Conservation (phyloP, 2,113 vertebrate species). For the Podocnemis expansa region DNA sequence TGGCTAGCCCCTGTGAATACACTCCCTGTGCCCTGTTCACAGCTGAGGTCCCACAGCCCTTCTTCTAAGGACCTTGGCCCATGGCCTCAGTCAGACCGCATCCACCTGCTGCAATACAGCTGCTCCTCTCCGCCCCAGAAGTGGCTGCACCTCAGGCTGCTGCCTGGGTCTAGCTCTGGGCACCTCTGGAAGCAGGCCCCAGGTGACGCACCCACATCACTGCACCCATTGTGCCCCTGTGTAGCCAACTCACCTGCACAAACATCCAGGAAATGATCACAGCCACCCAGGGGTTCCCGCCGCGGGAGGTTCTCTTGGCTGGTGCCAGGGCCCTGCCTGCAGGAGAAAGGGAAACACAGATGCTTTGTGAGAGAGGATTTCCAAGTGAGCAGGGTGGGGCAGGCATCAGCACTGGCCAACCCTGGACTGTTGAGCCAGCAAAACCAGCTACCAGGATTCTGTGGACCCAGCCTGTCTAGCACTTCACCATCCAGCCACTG, state of each 20-base stretch:
- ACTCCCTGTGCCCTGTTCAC: neutral
- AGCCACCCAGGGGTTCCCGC: slow-evolving; percentile 88
- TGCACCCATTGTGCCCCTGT: no score
- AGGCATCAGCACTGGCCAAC: neutral
- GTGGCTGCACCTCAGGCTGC: neutral
- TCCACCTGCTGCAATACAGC: neutral
- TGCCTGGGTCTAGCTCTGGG: neutral
- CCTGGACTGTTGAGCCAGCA: no score
- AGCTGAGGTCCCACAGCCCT: neutral
- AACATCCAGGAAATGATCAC: slow-evolving; percentile 91
- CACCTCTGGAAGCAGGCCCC: neutral
- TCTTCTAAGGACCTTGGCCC: neutral
- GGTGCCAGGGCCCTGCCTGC: slow-evolving; percentile 80
- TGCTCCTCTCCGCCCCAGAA: neutral
- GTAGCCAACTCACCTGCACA: slow-evolving; percentile 82
- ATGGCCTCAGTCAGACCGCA: neutral
- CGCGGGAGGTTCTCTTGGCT: slow-evolving; percentile 85
- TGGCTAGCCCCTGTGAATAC: neutral
- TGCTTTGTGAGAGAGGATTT: neutral
- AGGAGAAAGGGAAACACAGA: fast-evolving
- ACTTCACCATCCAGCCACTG: no score
- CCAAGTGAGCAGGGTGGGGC: neutral
- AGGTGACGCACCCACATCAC: neutral
- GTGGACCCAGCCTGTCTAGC: no score
- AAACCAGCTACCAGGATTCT: neutral